Conservation (phyloP, 2,113 vertebrate genomes). For the Piaya cayana region DNA sequence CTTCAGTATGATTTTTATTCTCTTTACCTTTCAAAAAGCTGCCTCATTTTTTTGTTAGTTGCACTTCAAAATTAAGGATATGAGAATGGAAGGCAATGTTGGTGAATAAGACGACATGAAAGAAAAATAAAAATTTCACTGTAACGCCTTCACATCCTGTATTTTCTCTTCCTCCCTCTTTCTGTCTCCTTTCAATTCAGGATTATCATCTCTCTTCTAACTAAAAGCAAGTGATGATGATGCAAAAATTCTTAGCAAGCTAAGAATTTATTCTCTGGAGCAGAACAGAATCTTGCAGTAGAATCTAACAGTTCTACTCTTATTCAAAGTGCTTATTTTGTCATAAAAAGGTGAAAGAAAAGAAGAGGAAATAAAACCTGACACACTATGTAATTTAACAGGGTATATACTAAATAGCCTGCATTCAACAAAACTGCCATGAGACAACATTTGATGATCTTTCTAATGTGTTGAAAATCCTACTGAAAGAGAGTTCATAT, state of each 20-base stretch:
- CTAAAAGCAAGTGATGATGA: neutral
- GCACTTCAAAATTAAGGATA: neutral
- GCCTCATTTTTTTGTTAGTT: neutral
- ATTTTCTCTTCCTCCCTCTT: neutral
- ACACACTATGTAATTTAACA: neutral
- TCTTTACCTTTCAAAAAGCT: neutral
- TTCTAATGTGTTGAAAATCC: neutral
- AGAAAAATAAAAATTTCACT: neutral
- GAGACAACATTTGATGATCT: neutral
- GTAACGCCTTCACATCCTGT: accelerated
- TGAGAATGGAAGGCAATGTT: neutral
- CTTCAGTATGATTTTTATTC: neutral
- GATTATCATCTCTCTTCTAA: neutral
- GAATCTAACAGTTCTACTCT: neutral
- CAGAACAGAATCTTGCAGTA: neutral
- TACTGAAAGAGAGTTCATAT: neutral
- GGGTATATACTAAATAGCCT: neutral
- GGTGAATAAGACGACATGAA: neutral
- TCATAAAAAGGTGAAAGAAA: neutral
- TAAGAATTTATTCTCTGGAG: neutral
- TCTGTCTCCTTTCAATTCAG: neutral
- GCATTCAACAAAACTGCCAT: neutral
- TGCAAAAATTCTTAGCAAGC: neutral
- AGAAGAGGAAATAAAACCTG: neutral
- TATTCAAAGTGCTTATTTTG: neutral